Evolutionary conservation across 2,113 vertebrate species (phyloP).

Genomic region (Corythaeola cristata): DNA sequence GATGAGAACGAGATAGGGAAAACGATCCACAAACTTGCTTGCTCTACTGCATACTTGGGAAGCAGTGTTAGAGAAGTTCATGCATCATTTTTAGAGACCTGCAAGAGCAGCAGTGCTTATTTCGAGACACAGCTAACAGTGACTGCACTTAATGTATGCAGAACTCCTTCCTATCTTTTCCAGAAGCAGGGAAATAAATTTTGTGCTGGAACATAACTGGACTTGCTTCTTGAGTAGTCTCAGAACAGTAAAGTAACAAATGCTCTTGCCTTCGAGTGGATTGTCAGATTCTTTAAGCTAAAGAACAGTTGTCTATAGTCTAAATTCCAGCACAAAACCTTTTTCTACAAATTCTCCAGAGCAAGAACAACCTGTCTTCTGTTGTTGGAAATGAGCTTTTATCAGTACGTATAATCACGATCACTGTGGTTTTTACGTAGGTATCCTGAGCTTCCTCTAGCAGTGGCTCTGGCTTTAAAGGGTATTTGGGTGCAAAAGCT

Average conservation of each 20-base stretch:
- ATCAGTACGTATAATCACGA: background rate
- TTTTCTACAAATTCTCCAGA: background rate
- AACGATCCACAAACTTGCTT: background rate
- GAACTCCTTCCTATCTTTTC: background rate
- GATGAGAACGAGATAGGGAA: background rate
- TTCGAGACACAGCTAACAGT: rapidly evolving
- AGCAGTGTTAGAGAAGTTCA: background rate
- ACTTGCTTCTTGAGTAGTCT: background rate
- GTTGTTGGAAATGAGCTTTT: background rate
- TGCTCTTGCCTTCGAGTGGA: background rate
- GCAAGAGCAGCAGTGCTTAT: background rate
- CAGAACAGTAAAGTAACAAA: background rate
- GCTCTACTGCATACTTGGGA: background rate
- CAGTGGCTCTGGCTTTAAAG: background rate
- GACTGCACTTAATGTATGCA: background rate
- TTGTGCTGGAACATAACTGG: background rate
- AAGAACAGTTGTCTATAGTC: background rate
- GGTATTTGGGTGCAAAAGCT: background rate
- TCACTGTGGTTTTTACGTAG: background rate
- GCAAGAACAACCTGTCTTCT: background rate
- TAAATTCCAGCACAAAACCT: background rate
- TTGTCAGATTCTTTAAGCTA: background rate
- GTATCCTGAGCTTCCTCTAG: background rate
- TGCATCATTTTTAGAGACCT: background rate
- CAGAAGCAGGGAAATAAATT: background rate